Evolutionary conservation across 1,140 invertebrate genomes (phyloP).

Genomic region (Drosophila parabipectinata): DNA sequence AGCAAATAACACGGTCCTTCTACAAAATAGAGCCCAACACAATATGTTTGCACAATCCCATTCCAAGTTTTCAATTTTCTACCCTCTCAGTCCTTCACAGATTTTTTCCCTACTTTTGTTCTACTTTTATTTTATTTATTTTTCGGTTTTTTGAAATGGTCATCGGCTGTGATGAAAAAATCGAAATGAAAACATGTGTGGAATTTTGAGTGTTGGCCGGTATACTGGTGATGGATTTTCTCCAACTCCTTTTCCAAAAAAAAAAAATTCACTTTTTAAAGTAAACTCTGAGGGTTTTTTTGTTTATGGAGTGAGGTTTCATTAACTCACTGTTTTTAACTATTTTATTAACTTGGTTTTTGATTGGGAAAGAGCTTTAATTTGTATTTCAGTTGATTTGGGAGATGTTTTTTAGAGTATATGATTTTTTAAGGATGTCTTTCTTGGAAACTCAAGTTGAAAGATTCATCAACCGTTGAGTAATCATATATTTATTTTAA

Average conservation of each 20-base stretch:
- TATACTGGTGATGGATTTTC: conserved; percentile 4
- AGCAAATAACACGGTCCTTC: conserved; percentile 46
- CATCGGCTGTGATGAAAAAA: conserved; percentile 5
- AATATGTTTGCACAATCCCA: conserved; percentile 25
- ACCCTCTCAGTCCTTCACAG: not conserved
- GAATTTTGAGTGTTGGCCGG: conserved; percentile 60
- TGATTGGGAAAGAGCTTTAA: conserved; percentile 1
- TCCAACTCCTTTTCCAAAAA: not conserved
- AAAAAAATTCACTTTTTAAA: conserved; percentile 30
- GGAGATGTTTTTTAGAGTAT: too few species aligned
- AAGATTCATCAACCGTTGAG: too few species aligned
- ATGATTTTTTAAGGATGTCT: too few species aligned
- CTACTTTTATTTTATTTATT: not conserved
- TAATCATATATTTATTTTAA: too few species aligned
- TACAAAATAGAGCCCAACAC: conserved; percentile 45
- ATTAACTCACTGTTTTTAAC: not conserved
- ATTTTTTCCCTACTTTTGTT: not conserved
- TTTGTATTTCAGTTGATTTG: too few species aligned
- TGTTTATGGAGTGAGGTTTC: not conserved
- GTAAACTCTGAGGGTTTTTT: conserved; percentile 2
- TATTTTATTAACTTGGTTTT: conserved; percentile 1
- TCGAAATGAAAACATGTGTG: conserved; percentile 61
- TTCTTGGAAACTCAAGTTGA: too few species aligned
- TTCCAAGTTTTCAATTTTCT: not conserved
- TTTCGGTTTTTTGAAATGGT: conserved; percentile 20